Base-by-base conservation (phyloP, 2,888 invertebrate species). In the Ophioninae sp. region DNA sequence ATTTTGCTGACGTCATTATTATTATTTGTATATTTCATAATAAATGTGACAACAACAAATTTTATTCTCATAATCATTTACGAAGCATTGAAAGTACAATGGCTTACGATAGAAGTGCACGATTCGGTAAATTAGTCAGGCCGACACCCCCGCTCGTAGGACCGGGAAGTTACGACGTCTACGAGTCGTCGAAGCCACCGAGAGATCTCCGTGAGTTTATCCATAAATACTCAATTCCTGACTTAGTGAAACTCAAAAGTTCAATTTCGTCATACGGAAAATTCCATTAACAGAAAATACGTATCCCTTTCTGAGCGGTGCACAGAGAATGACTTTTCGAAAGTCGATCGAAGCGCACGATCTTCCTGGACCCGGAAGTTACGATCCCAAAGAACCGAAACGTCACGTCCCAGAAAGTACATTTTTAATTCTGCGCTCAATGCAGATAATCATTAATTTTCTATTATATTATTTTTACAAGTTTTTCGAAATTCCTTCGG, bases 361-460 rank as follows among this genome's bases (percentile, higher is more conserved):
- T 75, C 64, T 86, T 17, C 89, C 89, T 3, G 89, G 86, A 51
- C 88, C 89, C 20, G 85, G 79, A 56, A 67, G 73, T 63, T 89
- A 89, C 75, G 67, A 80, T 79, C 78, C 86, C 56, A 79, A 83
- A 39, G 79, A 85, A 69, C 76, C 72, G 0, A 84, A 81, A 73
- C 79, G 80, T 75, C 88, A 85, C 78, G 86, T 89, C 83, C 86
- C 88, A 85, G 89, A 88, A 89, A 81, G 89, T 89, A 88, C 72
- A 82, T 41, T 83, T 77, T 58, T 17, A 59, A 20, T 79, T 2
- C 6, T 13, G 44, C 37, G 13, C n/a, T 51, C 41, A 58, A 51
- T 17, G 51, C 51, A 17, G 17, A 17, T 30, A 30, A 30, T 30
- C 30, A 30, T 30, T 30, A 30, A 30, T 30, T 30, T 30, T 30